Conservation (phyloP, 2,113 vertebrate species). For the Acanthochromis polyacanthus region DNA sequence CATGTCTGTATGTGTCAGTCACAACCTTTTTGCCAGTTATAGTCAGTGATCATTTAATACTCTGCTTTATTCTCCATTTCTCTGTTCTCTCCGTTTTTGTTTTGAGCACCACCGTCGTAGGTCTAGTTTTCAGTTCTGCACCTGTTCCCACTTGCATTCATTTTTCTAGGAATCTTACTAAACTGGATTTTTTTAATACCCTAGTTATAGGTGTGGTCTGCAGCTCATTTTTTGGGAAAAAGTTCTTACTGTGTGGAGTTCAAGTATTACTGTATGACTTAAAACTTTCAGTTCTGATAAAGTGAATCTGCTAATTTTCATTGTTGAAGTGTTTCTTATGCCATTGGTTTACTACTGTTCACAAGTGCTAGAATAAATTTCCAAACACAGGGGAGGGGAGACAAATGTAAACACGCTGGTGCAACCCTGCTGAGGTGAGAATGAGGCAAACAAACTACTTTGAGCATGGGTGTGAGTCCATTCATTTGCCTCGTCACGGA, state of each 20-base stretch:
- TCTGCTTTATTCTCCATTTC: no score
- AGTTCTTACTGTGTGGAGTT: background rate
- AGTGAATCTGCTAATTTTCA: no score
- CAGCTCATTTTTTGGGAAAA: background rate
- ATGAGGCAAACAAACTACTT: background rate
- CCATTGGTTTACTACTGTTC: background rate
- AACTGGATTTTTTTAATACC: background rate
- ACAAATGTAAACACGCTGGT: conserved; percentile 6
- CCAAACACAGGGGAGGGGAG: background rate
- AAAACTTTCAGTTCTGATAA: background rate
- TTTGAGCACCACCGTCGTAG: no score
- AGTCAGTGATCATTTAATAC: no score
- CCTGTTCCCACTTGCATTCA: background rate
- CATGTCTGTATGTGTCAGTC: no score
- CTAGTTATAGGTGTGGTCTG: background rate
- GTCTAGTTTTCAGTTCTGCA: background rate
- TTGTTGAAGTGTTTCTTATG: background rate
- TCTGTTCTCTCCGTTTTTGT: background rate
- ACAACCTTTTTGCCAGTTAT: no score
- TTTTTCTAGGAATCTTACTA: background rate
- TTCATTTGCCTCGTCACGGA: conserved; percentile 7
- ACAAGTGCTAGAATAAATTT: background rate
- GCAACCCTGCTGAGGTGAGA: background rate
- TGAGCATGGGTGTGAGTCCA: conserved; percentile 11
- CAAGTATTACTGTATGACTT: background rate